Evolutionary conservation across 2,888 invertebrate genomes (phyloP), one percentile per base, ranked within the genome.

Genomic region (Lepidocyrtinus sp.): DNA sequence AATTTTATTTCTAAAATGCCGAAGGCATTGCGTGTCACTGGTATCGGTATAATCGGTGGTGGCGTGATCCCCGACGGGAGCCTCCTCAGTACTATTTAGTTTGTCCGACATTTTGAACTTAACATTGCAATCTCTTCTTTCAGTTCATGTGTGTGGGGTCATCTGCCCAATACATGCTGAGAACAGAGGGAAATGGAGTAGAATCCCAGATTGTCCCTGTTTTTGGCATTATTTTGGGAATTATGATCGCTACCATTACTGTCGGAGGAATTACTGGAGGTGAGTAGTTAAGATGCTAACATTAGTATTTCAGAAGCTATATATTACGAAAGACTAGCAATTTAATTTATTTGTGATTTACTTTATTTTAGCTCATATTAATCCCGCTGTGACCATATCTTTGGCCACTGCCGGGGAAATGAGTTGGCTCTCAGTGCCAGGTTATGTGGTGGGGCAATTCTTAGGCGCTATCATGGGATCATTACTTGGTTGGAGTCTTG

Each of bases 121-220:
- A n/a, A n/a, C n/a, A n/a, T n/a, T n/a, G 5, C 1, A 19, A 17
- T 24, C 59, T 61, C 17, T 62, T 46, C 55, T 64, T 71, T 0
- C 65, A 86, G 86, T 78, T 86, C 46, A 83, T 85, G 82, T 82
- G 76, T 12, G 81, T 83, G 19, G 86, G 84, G 26, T 72, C 82
- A 1, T 65, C 45, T 2, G 63, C 24, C 21, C 75, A 75, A 25
- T 69, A 17, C 62, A 3, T 46, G 17, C 21, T 75, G 3, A 68
- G 25, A 36, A 36, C 36, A 36, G 36, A 36, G 36, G 50, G 15
- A 26, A 46, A 36, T 17, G 36, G 59, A 27, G 5, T 45, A n/a
- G 75, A 75, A 55, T 63, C 75, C 1, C 55, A 61, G 46, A 17
- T 75, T 9, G 64, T 75, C 1, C 68, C 83, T 2, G 82, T 83